Evolutionary conservation across 2,888 invertebrate species (phyloP).

Genomic region (Scrobipalpa atriplicella): DNA sequence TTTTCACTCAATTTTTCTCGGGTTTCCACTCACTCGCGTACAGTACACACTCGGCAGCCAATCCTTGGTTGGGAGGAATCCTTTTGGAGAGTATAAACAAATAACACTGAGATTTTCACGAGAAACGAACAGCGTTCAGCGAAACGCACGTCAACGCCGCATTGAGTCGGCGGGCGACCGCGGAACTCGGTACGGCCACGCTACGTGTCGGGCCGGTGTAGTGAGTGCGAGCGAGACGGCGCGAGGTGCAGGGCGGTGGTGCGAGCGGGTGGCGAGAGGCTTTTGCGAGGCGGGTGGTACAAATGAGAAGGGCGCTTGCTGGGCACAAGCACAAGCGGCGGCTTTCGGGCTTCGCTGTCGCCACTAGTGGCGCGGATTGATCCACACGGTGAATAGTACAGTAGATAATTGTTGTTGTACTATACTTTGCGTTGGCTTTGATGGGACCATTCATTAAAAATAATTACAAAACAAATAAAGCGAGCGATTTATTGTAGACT

Average conservation of each 20-base stretch:
- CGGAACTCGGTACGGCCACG: slow-evolving; percentile 63
- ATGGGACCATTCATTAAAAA: slow-evolving; percentile 66
- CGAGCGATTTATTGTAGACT: slow-evolving; percentile 29
- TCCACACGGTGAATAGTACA: slow-evolving; percentile 56
- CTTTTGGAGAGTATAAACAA: slow-evolving; percentile 72
- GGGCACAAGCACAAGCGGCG: slow-evolving; percentile 44
- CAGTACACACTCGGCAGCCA: slow-evolving; percentile 61
- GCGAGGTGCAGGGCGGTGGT: slow-evolving; percentile 25
- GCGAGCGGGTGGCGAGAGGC: slow-evolving; percentile 45
- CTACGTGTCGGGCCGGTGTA: slow-evolving; percentile 64
- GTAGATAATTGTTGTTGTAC: slow-evolving; percentile 62
- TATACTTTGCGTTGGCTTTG: slow-evolving; percentile 55
- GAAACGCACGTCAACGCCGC: slow-evolving; percentile 80
- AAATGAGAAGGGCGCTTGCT: slow-evolving; percentile 71
- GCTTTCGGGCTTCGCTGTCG: slow-evolving; percentile 36
- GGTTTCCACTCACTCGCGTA: slow-evolving; percentile 62
- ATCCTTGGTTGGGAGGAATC: slow-evolving; percentile 65
- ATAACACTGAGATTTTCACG: slow-evolving; percentile 74
- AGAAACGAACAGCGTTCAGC: slow-evolving; percentile 65
- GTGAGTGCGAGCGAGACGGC: slow-evolving; percentile 59
- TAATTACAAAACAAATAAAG: slow-evolving; percentile 67
- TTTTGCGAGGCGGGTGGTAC: slow-evolving; percentile 63
- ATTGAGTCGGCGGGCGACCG: slow-evolving; percentile 75
- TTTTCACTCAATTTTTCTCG: slow-evolving; percentile 63
- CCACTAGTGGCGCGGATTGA: slow-evolving; percentile 59